phyloP scores from a whole-genome alignment of 2,888 invertebrate species.

The Prosopocoilus inquinatus region DNA sequence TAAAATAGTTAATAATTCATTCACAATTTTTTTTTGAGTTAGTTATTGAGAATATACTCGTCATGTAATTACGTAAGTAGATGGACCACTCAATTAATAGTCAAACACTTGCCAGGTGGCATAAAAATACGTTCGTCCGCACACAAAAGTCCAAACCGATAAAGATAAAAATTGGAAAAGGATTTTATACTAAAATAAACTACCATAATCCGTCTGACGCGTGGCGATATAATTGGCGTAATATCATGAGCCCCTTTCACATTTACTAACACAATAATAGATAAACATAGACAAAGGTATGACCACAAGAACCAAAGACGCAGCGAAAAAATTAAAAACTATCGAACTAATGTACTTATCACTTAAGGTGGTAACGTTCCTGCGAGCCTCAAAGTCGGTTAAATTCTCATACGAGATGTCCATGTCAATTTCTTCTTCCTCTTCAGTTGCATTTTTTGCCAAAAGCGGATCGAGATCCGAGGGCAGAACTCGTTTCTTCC shows the following conservation, averaged over 20 bases:
- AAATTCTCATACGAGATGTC: not conserved
- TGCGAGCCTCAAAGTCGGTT: not conserved
- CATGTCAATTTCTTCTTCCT: not conserved
- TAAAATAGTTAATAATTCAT: too few species aligned
- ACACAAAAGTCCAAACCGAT: too few species aligned
- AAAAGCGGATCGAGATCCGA: not conserved
- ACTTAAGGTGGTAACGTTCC: constrained; percentile 5
- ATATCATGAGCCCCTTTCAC: constrained; percentile 13
- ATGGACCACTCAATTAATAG: too few species aligned
- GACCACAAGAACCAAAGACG: constrained; percentile 12
- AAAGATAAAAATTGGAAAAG: too few species aligned
- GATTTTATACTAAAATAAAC: too few species aligned
- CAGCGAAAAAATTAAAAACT: constrained; percentile 17
- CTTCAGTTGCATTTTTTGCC: constrained; percentile 1
- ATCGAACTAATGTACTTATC: constrained; percentile 14
- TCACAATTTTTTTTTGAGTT: too few species aligned
- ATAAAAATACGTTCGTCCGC: too few species aligned
- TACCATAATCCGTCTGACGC: too few species aligned
- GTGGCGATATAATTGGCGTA: not conserved
- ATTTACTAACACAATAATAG: constrained; percentile 12
- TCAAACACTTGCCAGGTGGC: too few species aligned
- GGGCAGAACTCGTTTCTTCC: not conserved
- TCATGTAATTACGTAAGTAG: too few species aligned
- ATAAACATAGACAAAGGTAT: constrained; percentile 17
- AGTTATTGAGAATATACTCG: too few species aligned